Evolutionary conservation across 2,113 vertebrate species (phyloP), one percentile per base, ranked within the genome.

Genomic region (Delphinus delphis): DNA sequence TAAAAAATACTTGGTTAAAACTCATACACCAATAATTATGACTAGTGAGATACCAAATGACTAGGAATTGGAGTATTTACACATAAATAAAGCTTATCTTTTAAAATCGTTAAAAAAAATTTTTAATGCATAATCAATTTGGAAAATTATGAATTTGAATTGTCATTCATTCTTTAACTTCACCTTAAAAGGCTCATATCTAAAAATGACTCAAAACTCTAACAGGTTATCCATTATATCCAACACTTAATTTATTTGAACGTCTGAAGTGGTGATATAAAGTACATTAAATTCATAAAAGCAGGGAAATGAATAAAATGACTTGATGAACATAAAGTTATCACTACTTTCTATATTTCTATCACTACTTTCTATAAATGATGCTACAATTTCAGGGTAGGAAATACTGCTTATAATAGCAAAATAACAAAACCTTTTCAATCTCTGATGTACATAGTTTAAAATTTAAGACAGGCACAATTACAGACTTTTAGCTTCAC

Each of bases 301-400:
- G 17, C 41, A 98, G 96, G 82, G 96, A 96, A 97, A 95, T 95
- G 97, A 96, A 98, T 97, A 98, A 85, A 93, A 98, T 98, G 95
- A 95, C 82, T 93, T 97, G 93, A 77, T 0, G 12, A 97, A 95
- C 92, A 94, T 95, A 89, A 98, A 76, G 86, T 84, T 70, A 62
- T 60, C 17, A 41, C 50, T 95, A 94, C 13, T 41, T 97, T 33
- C 67, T 74, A 55, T 6, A 93, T 26, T 88, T 97, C 8, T 70
- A 58, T 60, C 17, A 41, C 44, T 95, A 94, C 15, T 41, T 97
- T 33, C 67, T 67, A 55, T 6, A 79, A 38, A 93, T 86, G 31
- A 93, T 86, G 58, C 17, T 93, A 53, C 53, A 36, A 88, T 88
- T 87, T 71, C 41, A n/a, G 91, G 26, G 81, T 50, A 58, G 90